A percentile compares a stretch with the other conserved stretches of the same genome.
Conservation (phyloP, 2,888 invertebrate genomes). For the Slavum lentiscoides region DNA sequence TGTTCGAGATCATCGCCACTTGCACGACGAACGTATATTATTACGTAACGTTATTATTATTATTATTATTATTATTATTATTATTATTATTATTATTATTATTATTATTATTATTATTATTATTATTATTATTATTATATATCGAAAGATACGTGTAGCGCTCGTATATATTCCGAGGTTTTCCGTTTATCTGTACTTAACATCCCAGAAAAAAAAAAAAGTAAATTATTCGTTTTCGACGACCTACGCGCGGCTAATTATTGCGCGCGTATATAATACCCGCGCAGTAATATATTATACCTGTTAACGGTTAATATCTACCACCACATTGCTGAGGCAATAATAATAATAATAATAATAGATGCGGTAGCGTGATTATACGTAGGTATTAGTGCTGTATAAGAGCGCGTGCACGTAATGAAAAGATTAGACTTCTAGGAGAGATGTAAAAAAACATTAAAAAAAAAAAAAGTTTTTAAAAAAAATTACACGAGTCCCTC, state of each 20-base stretch:
- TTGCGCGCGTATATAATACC: too few relatives aligned
- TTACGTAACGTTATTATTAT: too few relatives aligned
- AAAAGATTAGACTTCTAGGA: conserved; percentile 6
- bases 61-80: too few relatives aligned
- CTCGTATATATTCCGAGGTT: not conserved
- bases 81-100: too few relatives aligned
- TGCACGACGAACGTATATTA: too few relatives aligned
- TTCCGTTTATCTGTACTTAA: conserved; percentile 8
- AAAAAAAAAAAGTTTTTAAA: too few relatives aligned
- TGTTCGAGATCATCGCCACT: not conserved
- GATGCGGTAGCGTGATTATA: conserved; percentile 34
- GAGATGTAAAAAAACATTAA: not conserved
- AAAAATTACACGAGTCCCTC: too few relatives aligned
- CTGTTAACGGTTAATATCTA: not conserved
- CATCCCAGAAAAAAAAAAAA: not conserved
- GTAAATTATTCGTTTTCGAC: conserved; percentile 16
- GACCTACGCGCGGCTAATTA: conserved; percentile 6
- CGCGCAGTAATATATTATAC: too few relatives aligned
- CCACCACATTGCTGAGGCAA: not conserved
- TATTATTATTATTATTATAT: too few relatives aligned
- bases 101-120: too few relatives aligned
- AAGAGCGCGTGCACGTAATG: conserved; percentile 7
- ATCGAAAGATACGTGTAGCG: too few relatives aligned
- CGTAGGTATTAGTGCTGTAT: not conserved
- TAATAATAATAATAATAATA: too few relatives aligned